Base-by-base conservation (phyloP, 2,113 vertebrate species). In the Macquaria ambigua region DNA sequence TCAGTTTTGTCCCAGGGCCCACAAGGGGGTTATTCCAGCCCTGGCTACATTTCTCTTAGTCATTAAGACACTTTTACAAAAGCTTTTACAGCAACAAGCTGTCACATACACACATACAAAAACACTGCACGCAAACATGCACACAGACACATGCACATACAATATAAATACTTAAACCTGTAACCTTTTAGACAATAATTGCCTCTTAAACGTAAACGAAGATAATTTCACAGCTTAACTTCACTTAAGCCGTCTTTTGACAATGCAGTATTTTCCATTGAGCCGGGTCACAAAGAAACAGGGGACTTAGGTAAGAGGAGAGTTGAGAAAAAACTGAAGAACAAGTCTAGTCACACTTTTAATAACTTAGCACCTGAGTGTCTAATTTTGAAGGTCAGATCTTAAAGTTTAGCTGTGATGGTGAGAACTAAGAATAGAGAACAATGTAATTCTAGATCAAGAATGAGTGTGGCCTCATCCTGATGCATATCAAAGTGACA, bases 161-260 rank as follows among this genome's bases (percentile, higher is more conserved):
- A 56, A 58, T 46, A 43, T 66, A 67, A 50, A 53, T 37, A 74
- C 58, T 67, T 43, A 53, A 58, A 58, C 74, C 41, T 53, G 52
- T 21, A 63, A 83, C 64, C 25, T 59, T 81, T 74, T 2, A 67
- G 20, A 41, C 23, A 56, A 77, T 64, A 70, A 61, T n/a, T 37
- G 66, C 21, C 28, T 20, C 37, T 37, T 34, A 80, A 83, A 70
- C 21, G 21, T 37, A n/a, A n/a, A n/a, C n/a, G 20, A 48, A n/a
- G 2, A 21, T 61, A 56, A 63, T 74, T 41, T 52, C 55, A 39
- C 50, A 37, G 6, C 61, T 37, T 4, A 18, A 48, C 59, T 68
- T 48, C 21, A 41, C 23, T 58, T 43, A 71, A 64, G n/a, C 6
- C 56, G 8, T 43, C 39, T 34, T 83, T 78, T 82, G 64, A 75